Conservation (phyloP, 2,888 invertebrate genomes). For the Poecilobothrus nobilitatus region DNA sequence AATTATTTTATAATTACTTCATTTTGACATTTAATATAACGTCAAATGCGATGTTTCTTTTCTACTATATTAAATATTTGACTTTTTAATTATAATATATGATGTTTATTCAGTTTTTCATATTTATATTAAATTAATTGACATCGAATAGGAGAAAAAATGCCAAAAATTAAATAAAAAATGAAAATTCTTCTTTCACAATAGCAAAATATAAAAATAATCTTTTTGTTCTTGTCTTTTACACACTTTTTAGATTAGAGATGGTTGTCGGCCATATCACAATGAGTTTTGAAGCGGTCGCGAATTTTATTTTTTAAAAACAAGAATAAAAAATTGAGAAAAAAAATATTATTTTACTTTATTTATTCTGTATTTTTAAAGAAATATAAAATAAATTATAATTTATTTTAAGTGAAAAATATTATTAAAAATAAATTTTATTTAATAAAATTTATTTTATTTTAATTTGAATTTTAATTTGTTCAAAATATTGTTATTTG, state of each 20-base stretch:
- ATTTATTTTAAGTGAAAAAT: too few species aligned
- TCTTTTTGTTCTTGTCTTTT: background rate
- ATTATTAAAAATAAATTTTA: too few species aligned
- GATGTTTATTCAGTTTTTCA: background rate
- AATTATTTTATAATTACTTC: too few species aligned
- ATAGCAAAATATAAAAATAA: background rate
- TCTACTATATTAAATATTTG: background rate
- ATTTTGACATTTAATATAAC: background rate
- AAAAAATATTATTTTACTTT: background rate
- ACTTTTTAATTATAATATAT: background rate
- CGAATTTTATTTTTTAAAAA: background rate
- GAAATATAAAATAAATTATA: background rate
- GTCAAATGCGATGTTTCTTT: background rate
- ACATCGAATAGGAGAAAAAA: background rate
- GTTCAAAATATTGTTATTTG: too few species aligned
- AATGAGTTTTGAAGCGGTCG: background rate
- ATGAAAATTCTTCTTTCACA: background rate
- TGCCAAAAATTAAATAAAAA: background rate
- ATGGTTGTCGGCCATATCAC: conserved; percentile 4
- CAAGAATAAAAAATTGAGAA: background rate
- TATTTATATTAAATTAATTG: background rate
- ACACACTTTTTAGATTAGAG: background rate
- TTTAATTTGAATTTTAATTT: too few species aligned
- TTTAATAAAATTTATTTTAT: too few species aligned
- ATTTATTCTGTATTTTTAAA: background rate